A percentile compares a stretch with the other conserved stretches of the same genome.
These are phyloP conservation scores for Rhizoglyphus robini DNA, from an alignment of 1,140 invertebrate genomes.

Conservation along the genomic window DNA sequence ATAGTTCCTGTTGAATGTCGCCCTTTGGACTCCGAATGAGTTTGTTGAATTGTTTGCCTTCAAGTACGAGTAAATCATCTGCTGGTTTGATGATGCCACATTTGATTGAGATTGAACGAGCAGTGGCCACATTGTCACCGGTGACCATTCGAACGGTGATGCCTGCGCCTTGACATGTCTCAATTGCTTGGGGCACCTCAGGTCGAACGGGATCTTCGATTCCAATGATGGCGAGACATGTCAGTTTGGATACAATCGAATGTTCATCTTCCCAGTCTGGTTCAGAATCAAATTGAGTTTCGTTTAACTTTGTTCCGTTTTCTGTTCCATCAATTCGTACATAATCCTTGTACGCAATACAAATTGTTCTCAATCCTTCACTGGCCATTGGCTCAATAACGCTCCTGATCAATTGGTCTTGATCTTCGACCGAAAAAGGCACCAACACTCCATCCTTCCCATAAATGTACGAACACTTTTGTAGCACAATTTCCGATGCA, in stretches of 20 bases:
- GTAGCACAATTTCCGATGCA: slow-evolving; percentile 96
- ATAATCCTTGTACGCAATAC: slow-evolving; percentile 81
- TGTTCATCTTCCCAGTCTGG: slow-evolving; percentile 98
- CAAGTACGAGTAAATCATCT: slow-evolving; percentile 88
- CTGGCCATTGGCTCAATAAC: slow-evolving; percentile 99
- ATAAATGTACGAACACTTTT: slow-evolving; percentile 95
- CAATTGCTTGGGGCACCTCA: slow-evolving; percentile 88
- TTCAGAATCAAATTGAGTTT: slow-evolving; percentile 69
- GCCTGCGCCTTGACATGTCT: slow-evolving; percentile 87
- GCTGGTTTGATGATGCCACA: slow-evolving; percentile 89
- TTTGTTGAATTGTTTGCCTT: slow-evolving; percentile 95
- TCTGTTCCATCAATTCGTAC: slow-evolving; percentile 88
- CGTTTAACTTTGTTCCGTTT: slow-evolving; percentile 26
- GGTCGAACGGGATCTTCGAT: slow-evolving; percentile 97
- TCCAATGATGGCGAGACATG: slow-evolving; percentile 88
- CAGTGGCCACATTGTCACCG: slow-evolving; percentile 89
- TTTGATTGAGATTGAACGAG: slow-evolving; percentile 88
- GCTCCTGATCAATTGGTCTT: slow-evolving; percentile 77
- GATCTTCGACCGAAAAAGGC: slow-evolving; percentile 82
- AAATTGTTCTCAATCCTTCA: slow-evolving; percentile 92
- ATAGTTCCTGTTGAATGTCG: slow-evolving; percentile 76
- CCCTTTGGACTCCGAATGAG: slow-evolving; percentile 74
- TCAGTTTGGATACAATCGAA: slow-evolving; percentile 76
- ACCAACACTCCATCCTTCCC: slow-evolving; percentile 77
- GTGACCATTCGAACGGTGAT: slow-evolving; percentile 99